Evolutionary conservation across 1,140 invertebrate genomes (phyloP).

Genomic region (Drosophila guanche): DNA sequence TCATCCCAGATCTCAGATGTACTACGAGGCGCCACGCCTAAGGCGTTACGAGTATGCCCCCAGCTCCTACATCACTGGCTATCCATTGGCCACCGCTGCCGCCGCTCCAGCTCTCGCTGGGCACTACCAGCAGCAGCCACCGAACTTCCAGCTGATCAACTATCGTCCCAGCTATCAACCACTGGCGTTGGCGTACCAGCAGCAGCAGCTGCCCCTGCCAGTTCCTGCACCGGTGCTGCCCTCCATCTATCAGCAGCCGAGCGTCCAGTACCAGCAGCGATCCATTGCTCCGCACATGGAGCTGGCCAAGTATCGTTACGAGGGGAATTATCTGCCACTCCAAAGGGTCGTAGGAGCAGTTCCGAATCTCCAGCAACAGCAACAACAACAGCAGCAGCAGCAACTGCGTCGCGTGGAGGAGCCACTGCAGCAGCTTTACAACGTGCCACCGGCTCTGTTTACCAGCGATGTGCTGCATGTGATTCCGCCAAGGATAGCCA

Average conservation of each 20-base stretch:
- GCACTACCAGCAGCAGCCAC: slow-evolving; percentile 62
- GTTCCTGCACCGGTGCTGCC: slow-evolving; percentile 19
- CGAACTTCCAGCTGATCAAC: slow-evolving; percentile 66
- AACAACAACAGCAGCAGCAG: slow-evolving; percentile 2
- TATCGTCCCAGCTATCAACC: slow-evolving; percentile 56
- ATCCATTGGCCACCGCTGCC: slow-evolving; percentile 1
- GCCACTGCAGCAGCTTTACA: slow-evolving; percentile 41
- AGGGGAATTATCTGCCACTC: slow-evolving; percentile 68
- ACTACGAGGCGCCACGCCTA: slow-evolving; percentile 54
- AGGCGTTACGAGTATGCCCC: slow-evolving; percentile 54
- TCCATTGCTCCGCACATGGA: slow-evolving; percentile 58
- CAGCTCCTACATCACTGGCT: slow-evolving; percentile 26
- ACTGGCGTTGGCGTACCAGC: slow-evolving; percentile 55
- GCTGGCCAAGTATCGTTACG: slow-evolving; percentile 72
- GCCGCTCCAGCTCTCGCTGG: slow-evolving; percentile 13
- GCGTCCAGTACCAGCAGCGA: slow-evolving; percentile 64
- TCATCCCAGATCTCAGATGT: slow-evolving; percentile 19
- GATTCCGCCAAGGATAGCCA: slow-evolving; percentile 49
- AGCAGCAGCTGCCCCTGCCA: slow-evolving; percentile 48
- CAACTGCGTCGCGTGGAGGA: slow-evolving; percentile 27
- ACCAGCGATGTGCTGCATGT: slow-evolving; percentile 71
- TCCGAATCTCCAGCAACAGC: slow-evolving; percentile 14
- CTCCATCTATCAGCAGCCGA: slow-evolving; percentile 53
- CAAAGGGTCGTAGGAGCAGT: slow-evolving; percentile 28
- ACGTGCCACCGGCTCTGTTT: slow-evolving; percentile 64